Conservation (phyloP, 1,140 invertebrate genomes). For the Drosophila persimilis region DNA sequence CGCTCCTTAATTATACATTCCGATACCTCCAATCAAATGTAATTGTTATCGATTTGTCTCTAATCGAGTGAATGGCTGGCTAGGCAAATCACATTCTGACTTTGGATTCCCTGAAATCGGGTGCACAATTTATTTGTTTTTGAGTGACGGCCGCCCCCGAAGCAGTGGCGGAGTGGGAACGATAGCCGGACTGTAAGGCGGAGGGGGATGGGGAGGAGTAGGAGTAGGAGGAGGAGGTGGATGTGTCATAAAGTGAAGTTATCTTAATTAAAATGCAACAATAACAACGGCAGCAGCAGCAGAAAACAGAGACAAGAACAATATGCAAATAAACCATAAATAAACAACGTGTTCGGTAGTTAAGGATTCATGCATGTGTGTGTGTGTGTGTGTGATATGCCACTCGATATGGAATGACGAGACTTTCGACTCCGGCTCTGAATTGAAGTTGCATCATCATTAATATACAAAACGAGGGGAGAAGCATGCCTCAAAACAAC, state of each 20-base stretch:
- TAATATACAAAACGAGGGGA: slow-evolving; percentile 49
- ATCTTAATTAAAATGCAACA: slow-evolving; percentile 77
- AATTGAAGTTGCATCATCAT: slow-evolving; percentile 30
- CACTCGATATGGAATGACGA: slow-evolving; percentile 19
- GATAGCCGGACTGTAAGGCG: neutral
- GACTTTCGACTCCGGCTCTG: slow-evolving; percentile 23
- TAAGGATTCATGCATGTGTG: neutral
- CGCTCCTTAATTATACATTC: too few species aligned
- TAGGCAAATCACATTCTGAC: slow-evolving; percentile 9
- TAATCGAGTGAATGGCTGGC: too few species aligned
- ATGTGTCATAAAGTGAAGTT: slow-evolving; percentile 69
- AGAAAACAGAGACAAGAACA: slow-evolving; percentile 15
- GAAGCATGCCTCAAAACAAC: slow-evolving; percentile 47
- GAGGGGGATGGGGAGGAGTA: too few species aligned
- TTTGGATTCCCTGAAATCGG: too few species aligned
- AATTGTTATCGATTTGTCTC: slow-evolving; percentile 31
- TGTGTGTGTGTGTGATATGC: neutral
- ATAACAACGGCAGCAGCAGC: slow-evolving; percentile 27
- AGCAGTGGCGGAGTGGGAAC: neutral
- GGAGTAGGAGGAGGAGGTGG: neutral
- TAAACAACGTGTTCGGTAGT: slow-evolving; percentile 15
- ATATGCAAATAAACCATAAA: slow-evolving; percentile 46
- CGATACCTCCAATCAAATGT: slow-evolving; percentile 7
- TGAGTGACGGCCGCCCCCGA: slow-evolving; percentile 23
- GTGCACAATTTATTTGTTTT: slow-evolving; percentile 11